A percentile compares a stretch with the other conserved stretches of the same genome.
Conservation (phyloP, 2,113 vertebrate genomes). For the Dasyornis broadbenti region DNA sequence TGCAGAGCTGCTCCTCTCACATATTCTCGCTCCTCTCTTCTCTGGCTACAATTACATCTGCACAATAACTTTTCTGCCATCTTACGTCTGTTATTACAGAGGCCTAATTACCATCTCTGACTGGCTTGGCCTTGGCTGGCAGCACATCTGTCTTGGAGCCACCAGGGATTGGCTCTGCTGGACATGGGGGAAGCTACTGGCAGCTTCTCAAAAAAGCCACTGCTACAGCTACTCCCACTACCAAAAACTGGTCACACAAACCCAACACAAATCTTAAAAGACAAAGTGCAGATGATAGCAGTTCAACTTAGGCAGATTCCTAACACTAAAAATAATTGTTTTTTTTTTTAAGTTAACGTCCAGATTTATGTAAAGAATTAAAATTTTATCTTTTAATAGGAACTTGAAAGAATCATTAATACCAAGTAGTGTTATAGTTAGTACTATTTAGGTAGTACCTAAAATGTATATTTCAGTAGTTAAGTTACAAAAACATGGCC, state of each 20-base stretch:
- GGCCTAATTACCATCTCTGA: background rate
- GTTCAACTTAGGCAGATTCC: background rate
- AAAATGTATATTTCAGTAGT: background rate
- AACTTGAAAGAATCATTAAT: background rate
- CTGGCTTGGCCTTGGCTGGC: background rate
- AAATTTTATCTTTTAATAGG: background rate
- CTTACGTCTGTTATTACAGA: background rate
- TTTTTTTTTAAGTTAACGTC: background rate
- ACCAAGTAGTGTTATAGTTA: background rate
- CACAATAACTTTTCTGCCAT: background rate
- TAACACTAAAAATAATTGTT: background rate
- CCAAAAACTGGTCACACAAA: background rate
- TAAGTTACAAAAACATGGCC: background rate
- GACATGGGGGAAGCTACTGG: background rate
- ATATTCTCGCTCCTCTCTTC: background rate
- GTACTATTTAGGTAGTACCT: background rate
- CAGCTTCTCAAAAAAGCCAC: background rate
- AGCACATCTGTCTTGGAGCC: accelerated
- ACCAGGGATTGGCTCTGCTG: background rate
- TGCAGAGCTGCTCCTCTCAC: background rate
- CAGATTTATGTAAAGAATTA: background rate
- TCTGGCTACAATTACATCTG: background rate
- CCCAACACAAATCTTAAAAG: background rate
- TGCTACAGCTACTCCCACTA: accelerated
- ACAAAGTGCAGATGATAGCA: background rate